Base-by-base conservation (phyloP, 2,113 vertebrate species). In the Halichoeres trimaculatus region DNA sequence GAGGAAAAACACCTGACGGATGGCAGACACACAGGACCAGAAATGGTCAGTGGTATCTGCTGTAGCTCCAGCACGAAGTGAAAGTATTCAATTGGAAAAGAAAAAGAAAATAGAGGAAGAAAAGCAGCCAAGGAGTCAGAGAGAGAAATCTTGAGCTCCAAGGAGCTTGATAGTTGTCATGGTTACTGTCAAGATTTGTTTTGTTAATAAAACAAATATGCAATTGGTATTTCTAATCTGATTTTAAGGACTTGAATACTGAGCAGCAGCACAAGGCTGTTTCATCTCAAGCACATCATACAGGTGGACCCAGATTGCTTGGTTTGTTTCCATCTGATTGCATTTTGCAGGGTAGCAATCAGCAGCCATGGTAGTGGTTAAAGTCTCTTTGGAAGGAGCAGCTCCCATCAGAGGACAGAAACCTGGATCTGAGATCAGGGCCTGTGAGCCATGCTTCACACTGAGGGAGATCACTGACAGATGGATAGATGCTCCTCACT, bases 181-280 rank as follows among this genome's bases (percentile, higher is more conserved):
- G 66, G 90, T 72, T 84, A 87, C 84, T 72, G 75, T 85, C 80
- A 81, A 61, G 83, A 79, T 64, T 68, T 70, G 53, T 60, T 65
- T 43, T 57, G 78, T 89, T 80, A 89, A 89, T 87, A 90, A 86
- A 89, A 90, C 82, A 89, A 91, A 90, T 85, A 76, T 87, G 73
- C 69, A 85, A 76, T 71, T 81, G 88, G 76, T 84, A 91, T 89
- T 83, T 85, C 72, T 88, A 82, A 90, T 90, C 85, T 80, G 85
- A 88, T 86, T 16, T 57, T 63, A 47, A 81, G 58, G 54, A 55
- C 81, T 35, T 82, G 77, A 85, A 85, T 89, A 61, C 61, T 80
- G 70, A 90, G 59, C 20, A 84, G 73, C 57, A 34, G 63, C 73
- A 69, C 57, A 23, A 79, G 74, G 74, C 20, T 38, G 51, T 62